Evolutionary conservation across 2,113 vertebrate species (phyloP), one percentile per base, ranked within the genome.

Genomic region (Apteryx owenii): DNA sequence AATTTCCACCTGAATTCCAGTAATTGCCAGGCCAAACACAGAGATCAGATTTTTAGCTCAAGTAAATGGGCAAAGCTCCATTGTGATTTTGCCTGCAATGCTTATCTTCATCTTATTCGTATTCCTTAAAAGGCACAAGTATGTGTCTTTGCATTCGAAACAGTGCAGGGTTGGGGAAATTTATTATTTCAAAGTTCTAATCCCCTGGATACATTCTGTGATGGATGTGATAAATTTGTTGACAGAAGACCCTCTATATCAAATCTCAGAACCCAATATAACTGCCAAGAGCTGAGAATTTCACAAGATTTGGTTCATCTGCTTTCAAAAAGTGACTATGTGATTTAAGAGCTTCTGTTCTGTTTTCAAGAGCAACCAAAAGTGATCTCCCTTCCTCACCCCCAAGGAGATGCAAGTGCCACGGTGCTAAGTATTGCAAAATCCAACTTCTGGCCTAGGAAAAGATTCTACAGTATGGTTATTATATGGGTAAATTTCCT

Each of bases 261-360:
- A 85, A 91, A 46, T 82, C 71, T 80, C 66, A 91, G 66, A 82
- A 77, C 31, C n/a, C 91, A 93, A 65, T 72, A 91, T 29, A 89
- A 76, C 83, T 91, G 87, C 68, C 93, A 91, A 89, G 70, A 95
- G 21, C 26, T 80, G 86, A 95, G 46, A 96, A 84, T 81, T 92
- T 92, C 88, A 80, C 78, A 94, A 40, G 91, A 85, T 89, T 93
- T 69, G 40, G 62, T 94, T 96, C 91, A 91, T 94, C 81, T 94
- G 70, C 70, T 95, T 95, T 96, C 75, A 93, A 89, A 73, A 36
- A 81, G 69, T 54, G 26, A 46, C 42, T 87, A 51, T 78, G 31
- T 86, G 60, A 87, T 50, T 68, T 78, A 51, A 93, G 51, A 60
- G 29, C 38, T 42, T 42, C 40, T 42, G 38, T 66, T 42, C 26